Evolutionary conservation across 2,797 vertebrate species (phyloP).

Genomic region (Chrosomus eos): DNA sequence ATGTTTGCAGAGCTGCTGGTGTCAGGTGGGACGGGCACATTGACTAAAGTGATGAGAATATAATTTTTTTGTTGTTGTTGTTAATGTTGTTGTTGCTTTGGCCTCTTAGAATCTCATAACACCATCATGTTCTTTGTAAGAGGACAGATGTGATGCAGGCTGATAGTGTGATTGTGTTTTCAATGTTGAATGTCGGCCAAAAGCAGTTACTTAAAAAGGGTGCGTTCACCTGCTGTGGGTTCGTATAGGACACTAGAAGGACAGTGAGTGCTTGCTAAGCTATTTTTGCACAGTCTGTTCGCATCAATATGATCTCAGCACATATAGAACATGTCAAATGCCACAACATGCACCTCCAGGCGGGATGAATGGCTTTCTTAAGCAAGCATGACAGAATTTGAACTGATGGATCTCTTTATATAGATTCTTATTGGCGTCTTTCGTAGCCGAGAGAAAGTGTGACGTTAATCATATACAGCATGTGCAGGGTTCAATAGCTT

Average conservation of each 20-base stretch:
- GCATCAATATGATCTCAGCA: conserved; percentile 41
- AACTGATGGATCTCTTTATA: conserved; percentile 22
- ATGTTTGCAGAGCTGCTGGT: conserved; percentile 40
- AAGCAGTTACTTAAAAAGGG: background rate
- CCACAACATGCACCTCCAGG: conserved; percentile 28
- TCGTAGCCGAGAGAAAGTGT: background rate
- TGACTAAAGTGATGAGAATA: conserved; percentile 8
- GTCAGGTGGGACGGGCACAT: background rate
- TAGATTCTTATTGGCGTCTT: conserved; percentile 2
- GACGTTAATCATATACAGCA: background rate
- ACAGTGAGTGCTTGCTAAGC: conserved; percentile 49
- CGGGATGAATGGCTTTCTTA: conserved; percentile 37
- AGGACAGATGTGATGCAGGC: background rate
- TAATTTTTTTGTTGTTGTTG: background rate
- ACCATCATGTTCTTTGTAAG: background rate
- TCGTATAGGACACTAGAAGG: conserved; percentile 49
- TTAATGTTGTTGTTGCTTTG: background rate
- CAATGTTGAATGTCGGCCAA: conserved; percentile 18
- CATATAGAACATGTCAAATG: conserved; percentile 25
- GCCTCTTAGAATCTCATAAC: background rate
- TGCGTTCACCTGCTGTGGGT: conserved; percentile 8
- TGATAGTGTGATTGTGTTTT: conserved; percentile 22
- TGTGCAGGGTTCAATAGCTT: background rate
- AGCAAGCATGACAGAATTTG: conserved; percentile 40
- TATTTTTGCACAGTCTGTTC: conserved; percentile 38